These are phyloP conservation scores for Psammodynastes pulverulentus DNA, from an alignment of 2,113 vertebrate species.

Conservation along the genomic window DNA sequence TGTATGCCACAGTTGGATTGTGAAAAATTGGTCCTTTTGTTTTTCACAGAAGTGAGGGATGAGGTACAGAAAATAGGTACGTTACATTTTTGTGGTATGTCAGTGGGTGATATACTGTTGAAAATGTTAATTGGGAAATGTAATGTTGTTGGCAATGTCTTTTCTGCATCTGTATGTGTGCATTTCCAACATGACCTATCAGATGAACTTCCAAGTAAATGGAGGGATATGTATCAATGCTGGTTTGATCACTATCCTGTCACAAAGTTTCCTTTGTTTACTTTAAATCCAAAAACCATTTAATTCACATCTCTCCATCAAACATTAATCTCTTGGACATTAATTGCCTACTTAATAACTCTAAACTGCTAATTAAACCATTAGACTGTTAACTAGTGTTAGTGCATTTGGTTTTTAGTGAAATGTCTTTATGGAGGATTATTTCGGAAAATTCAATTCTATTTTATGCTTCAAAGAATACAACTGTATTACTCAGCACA, in stretches of 20 bases:
- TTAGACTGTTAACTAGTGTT: constrained; percentile 4
- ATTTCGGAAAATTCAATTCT: background rate
- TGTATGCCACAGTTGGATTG: background rate
- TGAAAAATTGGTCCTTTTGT: background rate
- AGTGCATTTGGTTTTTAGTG: constrained; percentile 3
- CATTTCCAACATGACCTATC: background rate
- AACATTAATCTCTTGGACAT: constrained; percentile 23
- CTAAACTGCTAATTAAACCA: constrained; percentile 24
- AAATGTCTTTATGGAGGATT: background rate
- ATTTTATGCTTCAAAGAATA: background rate
- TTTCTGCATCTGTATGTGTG: background rate
- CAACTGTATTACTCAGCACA: background rate
- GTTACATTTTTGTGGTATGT: background rate
- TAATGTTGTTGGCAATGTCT: background rate
- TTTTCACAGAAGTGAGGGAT: background rate
- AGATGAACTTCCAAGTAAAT: background rate
- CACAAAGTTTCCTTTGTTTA: background rate
- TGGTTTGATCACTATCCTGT: background rate
- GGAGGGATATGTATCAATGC: background rate
- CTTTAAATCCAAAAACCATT: constrained; percentile 17
- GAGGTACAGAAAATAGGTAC: background rate
- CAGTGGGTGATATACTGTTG: background rate
- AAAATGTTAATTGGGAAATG: background rate
- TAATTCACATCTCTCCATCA: constrained; percentile 13
- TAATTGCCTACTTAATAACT: constrained; percentile 31